phyloP scores from a whole-genome alignment of 2,113 vertebrate genomes.

The Heloderma charlesbogerti region DNA sequence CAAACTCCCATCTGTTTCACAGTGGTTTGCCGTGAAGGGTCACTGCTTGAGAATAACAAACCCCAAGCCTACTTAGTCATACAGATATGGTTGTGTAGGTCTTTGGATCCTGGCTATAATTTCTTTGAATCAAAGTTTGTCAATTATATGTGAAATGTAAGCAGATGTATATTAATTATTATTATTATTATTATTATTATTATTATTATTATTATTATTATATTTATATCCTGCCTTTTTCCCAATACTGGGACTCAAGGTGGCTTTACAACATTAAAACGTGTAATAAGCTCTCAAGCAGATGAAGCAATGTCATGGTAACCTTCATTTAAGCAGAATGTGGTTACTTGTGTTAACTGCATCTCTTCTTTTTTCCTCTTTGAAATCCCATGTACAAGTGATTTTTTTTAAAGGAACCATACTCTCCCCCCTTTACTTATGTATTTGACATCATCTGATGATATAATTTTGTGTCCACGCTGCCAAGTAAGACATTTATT shows the following conservation, averaged over 20 bases:
- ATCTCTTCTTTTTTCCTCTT: not conserved
- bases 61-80: not conserved
- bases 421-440: slow-evolving; percentile 26
- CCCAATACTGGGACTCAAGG: no score
- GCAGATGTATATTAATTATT: slow-evolving; percentile 7
- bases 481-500: slow-evolving; percentile 47
- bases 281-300: slow-evolving; percentile 33
- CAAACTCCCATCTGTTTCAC: not conserved
- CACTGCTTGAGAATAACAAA: not conserved
- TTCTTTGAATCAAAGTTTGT: slow-evolving; percentile 9
- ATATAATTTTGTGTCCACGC: slow-evolving; percentile 34
- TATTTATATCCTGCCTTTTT: no score
- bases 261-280: no score
- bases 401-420: not conserved
- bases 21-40: not conserved
- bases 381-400: slow-evolving; percentile 32
- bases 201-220: no score
- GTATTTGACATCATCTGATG: slow-evolving; percentile 25
- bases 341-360: not conserved
- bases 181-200: no score
- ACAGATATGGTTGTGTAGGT: not conserved
- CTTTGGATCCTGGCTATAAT: not conserved
- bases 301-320: slow-evolving; percentile 19
- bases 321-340: slow-evolving; percentile 26
- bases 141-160: not conserved